Conservation (phyloP, 1,140 invertebrate genomes). For the Camponotus pennsylvanicus region DNA sequence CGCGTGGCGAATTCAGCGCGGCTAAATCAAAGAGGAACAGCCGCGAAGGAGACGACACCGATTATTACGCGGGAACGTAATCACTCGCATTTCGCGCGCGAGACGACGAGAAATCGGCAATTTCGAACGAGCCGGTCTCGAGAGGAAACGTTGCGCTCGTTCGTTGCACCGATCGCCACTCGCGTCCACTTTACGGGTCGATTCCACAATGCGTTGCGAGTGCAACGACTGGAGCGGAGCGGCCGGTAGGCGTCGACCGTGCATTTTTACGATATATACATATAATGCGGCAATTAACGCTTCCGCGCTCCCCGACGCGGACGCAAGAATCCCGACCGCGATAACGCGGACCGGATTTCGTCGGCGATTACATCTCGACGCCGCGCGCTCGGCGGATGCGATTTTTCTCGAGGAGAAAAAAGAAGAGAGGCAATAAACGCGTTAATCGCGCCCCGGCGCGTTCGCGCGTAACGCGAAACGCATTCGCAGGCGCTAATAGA, state of each 20-base stretch:
- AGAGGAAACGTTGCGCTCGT: too few relatives aligned
- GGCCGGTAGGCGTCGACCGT: conserved; percentile 5
- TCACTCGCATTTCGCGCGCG: neutral
- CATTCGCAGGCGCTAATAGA: conserved; percentile 43
- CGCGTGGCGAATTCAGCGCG: neutral
- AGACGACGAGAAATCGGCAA: neutral
- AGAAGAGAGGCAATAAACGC: neutral
- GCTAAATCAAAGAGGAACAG: neutral
- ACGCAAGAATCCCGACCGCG: conserved; percentile 29
- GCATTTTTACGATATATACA: conserved; percentile 9
- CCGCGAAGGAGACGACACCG: neutral
- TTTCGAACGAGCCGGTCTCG: neutral
- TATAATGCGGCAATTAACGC: conserved; percentile 44
- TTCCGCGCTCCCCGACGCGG: conserved; percentile 22
- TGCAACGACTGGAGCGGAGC: neutral
- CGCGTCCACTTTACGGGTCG: conserved; percentile 16
- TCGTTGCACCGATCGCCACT: neutral
- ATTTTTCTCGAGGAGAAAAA: conserved; percentile 2
- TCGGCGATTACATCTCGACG: conserved; percentile 6
- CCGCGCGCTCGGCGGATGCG: neutral
- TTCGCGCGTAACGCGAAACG: conserved; percentile 29
- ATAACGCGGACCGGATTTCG: conserved; percentile 43
- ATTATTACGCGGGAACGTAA: conserved; percentile 24
- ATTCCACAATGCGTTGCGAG: neutral
- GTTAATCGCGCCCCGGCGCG: conserved; percentile 27